Base-by-base conservation (phyloP, 2,797 vertebrate species). In the Pachyuromys duprasi region DNA sequence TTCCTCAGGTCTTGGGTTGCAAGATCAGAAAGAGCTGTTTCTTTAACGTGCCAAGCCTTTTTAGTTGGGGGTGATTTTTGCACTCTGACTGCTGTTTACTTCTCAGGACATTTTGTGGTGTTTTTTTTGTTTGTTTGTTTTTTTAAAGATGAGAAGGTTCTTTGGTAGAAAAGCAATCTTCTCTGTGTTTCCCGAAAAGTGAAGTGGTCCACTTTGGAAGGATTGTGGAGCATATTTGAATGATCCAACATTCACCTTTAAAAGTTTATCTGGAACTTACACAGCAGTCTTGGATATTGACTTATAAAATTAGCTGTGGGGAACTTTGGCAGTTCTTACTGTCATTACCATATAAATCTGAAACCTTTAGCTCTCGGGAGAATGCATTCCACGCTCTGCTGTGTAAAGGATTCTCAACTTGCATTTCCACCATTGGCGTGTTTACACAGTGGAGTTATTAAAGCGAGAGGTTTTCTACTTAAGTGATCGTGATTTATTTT, bases 391-490 rank as follows among this genome's bases (percentile, higher is more conserved):
- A 92, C 49, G 62, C 39, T 83, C 6, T 81, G 42, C 39, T 45
- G 9, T 45, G 81, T 84, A 53, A 33, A 90, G 42, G 5, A 91
- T 70, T 94, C 74, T 79, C 55, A 82, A 60, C 33, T 83, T 82
- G 28, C 6, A 90, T 92, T 90, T 88, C 60, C 53, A 80, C 84
- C 94, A 86, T 67, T 62, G 83, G 45, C 22, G 2, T 87, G 15
- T 93, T 97, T 95, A 62, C 65, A 86, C 55, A 81, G 53, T 76
- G 62, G 36, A 39, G 78, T 82, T 93, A 39, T 70, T 89, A 94
- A 93, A 90, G 86, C 60, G 78, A 74, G 91, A 79, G 9, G 81
- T 60, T 88, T 86, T 90, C 89, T 95, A 20, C 76, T 93, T 81
- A 80, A 91, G 28, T 42, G 28, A 24, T 5, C 57, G 91, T 89